Conservation (phyloP, 2,888 invertebrate species). For the Lasiommata megera region DNA sequence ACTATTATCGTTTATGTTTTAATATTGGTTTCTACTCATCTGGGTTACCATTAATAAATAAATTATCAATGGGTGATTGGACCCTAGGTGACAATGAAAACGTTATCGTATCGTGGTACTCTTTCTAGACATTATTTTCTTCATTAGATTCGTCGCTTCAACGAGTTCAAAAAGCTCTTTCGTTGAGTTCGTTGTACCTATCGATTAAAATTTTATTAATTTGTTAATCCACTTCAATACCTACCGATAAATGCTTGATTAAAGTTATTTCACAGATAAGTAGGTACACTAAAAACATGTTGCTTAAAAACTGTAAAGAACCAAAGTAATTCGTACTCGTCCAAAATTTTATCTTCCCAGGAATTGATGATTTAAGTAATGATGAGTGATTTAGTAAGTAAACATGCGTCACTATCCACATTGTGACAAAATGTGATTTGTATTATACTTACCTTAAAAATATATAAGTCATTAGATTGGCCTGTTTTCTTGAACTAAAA, state of each 20-base stretch:
- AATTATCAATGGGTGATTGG: not conserved
- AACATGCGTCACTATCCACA: slow-evolving; percentile 57
- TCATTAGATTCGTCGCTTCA: too few species aligned
- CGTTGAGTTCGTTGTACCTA: too few species aligned
- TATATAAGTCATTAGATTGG: not conserved
- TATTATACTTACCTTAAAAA: not conserved
- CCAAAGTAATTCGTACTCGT: slow-evolving; percentile 53
- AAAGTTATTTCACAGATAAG: not conserved
- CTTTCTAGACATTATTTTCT: too few species aligned
- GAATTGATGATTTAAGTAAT: slow-evolving; percentile 71
- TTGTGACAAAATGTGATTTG: slow-evolving; percentile 77
- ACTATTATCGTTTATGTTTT: not conserved
- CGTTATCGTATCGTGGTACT: not conserved
- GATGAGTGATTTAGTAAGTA: slow-evolving; percentile 63
- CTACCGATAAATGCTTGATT: too few species aligned
- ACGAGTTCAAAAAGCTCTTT: too few species aligned
- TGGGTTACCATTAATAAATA: not conserved
- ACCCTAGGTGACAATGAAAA: not conserved
- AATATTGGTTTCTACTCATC: not conserved
- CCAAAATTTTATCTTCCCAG: slow-evolving; percentile 73
- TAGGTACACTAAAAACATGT: not conserved
- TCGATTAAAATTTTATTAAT: too few species aligned
- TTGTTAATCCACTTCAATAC: too few species aligned
- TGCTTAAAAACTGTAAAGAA: not conserved
- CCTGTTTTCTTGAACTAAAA: not conserved